phyloP scores from a whole-genome alignment of 2,888 invertebrate genomes.

The Lithophane ornitopus region DNA sequence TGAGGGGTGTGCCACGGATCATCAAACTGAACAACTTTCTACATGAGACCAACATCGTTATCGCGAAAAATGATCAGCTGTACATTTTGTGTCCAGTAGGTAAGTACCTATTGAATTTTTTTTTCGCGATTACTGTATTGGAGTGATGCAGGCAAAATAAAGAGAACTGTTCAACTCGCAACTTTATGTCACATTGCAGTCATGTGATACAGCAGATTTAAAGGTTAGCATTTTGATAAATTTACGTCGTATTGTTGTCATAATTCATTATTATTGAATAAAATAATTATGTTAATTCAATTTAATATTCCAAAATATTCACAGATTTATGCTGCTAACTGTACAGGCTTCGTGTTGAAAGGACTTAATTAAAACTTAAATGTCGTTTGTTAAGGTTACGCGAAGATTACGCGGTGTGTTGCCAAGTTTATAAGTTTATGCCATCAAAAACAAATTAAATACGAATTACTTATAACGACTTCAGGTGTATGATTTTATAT shows the following conservation, averaged over 20 bases:
- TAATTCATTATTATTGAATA: not conserved
- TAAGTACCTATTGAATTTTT: too few relatives aligned
- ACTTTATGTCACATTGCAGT: not conserved
- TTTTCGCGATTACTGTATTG: too few relatives aligned
- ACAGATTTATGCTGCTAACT: slow-evolving; percentile 14
- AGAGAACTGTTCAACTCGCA: too few relatives aligned
- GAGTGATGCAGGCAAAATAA: too few relatives aligned
- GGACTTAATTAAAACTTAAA: slow-evolving; percentile 53
- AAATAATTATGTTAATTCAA: slow-evolving; percentile 11
- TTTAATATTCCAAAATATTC: slow-evolving; percentile 29
- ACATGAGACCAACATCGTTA: not conserved
- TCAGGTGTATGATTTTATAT: slow-evolving; percentile 34
- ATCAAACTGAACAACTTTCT: not conserved
- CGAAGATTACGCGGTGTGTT: slow-evolving; percentile 46
- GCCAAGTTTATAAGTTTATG: slow-evolving; percentile 35
- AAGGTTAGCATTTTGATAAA: not conserved
- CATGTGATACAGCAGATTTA: not conserved
- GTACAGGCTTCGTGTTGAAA: slow-evolving; percentile 37
- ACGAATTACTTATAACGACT: slow-evolving; percentile 24
- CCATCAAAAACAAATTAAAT: slow-evolving; percentile 54
- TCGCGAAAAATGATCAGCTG: not conserved
- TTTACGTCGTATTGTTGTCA: not conserved
- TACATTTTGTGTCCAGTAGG: too few relatives aligned
- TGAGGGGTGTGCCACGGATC: not conserved
- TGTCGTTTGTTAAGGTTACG: slow-evolving; percentile 52